These are phyloP conservation scores for Ceratothoa steindachneri DNA, from an alignment of 2,888 invertebrate genomes.

Conservation along the genomic window DNA sequence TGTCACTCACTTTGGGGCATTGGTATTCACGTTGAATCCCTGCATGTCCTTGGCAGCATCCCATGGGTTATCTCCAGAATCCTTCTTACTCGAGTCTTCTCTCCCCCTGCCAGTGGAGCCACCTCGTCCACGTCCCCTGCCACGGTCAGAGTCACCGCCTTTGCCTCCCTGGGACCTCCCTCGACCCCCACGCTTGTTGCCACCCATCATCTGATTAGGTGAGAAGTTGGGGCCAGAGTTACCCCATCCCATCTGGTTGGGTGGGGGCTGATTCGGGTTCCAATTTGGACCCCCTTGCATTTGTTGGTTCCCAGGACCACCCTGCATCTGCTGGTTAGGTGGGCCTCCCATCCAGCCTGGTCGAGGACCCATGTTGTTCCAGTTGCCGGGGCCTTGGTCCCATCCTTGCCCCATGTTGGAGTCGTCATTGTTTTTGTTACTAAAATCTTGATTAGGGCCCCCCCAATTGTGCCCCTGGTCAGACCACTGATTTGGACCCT, in stretches of 20 bases:
- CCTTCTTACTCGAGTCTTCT: not conserved
- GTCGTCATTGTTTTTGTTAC: not conserved
- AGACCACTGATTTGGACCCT: not conserved
- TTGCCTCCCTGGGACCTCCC: not conserved
- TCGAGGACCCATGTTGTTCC: not conserved
- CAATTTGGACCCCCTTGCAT: not conserved
- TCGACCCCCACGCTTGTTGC: not conserved
- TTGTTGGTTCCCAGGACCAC: not conserved
- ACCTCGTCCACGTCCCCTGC: not conserved
- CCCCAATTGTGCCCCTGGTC: not conserved
- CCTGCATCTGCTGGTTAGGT: not conserved
- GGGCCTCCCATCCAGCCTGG: not conserved
- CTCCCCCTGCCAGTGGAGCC: slow-evolving; percentile 8
- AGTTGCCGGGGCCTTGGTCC: not conserved
- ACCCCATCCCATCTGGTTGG: not conserved
- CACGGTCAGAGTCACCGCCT: not conserved
- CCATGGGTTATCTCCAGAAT: not conserved
- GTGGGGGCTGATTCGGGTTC: not conserved
- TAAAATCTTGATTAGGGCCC: not conserved
- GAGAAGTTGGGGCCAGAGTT: not conserved
- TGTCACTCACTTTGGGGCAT: not conserved
- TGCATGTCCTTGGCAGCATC: not conserved
- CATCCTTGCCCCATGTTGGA: not conserved
- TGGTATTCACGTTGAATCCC: not conserved
- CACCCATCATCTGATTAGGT: not conserved